Conservation (phyloP, 2,888 invertebrate species). For the Notodonta dromedarius region DNA sequence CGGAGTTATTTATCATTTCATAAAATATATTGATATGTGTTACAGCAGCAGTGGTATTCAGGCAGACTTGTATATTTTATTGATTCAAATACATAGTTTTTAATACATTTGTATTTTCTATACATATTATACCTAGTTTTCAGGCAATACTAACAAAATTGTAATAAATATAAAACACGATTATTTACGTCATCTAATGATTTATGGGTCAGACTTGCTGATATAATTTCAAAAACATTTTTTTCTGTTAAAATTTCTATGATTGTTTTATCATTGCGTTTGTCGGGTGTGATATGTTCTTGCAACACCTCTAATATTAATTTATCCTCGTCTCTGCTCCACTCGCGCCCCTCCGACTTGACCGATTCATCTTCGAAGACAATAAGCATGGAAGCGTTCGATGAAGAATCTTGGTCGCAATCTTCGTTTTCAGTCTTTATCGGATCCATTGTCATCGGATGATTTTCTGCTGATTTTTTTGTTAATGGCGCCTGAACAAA, state of each 20-base stretch:
- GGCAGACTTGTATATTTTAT: too few relatives aligned
- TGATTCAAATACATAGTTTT: too few relatives aligned
- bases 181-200: constrained; percentile 80
- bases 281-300: constrained; percentile 85
- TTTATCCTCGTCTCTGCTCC: constrained; percentile 93
- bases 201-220: constrained; percentile 74
- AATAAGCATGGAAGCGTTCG: constrained; percentile 48
- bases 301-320: constrained; percentile 89
- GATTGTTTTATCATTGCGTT: constrained; percentile 71
- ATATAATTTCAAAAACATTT: constrained; percentile 73
- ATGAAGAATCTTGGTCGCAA: constrained; percentile 22
- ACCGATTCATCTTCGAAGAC: constrained; percentile 43
- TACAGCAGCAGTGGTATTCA: too few relatives aligned
- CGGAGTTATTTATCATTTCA: too few relatives aligned
- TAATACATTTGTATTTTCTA: too few relatives aligned
- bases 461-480: neutral
- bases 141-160: constrained; percentile 71
- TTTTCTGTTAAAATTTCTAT: constrained; percentile 65
- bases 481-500: neutral
- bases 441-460: neutral
- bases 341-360: constrained; percentile 65
- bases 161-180: constrained; percentile 85
- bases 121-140: neutral
- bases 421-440: constrained; percentile 22
- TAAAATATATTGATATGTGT: too few relatives aligned